A percentile compares a stretch with the other conserved stretches of the same genome.
Conservation (phyloP, 2,888 invertebrate genomes). For the Pollenia labialis region DNA sequence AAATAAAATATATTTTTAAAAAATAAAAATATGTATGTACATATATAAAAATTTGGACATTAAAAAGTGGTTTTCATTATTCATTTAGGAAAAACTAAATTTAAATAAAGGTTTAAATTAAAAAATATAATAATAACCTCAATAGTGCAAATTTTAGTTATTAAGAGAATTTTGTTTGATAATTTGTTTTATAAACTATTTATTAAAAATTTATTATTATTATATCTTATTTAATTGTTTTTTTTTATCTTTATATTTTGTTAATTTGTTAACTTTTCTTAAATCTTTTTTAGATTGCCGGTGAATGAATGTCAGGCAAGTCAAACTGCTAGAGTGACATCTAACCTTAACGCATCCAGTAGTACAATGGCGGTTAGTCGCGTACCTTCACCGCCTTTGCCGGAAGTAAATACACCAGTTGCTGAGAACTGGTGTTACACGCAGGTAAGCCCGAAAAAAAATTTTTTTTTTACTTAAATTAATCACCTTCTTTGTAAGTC, state of each 20-base stretch:
- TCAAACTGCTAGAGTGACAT: constrained; percentile 95
- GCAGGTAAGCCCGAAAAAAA: constrained; percentile 89
- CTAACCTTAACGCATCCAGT: constrained; percentile 91
- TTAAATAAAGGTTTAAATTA: no score
- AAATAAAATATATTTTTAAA: no score
- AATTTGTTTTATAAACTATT: background rate
- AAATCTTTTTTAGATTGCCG: constrained; percentile 88
- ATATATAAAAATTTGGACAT: no score
- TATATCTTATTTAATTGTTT: background rate
- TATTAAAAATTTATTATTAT: constrained; percentile 8
- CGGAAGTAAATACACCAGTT: constrained; percentile 98
- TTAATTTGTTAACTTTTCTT: constrained; percentile 72
- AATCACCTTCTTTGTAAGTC: background rate
- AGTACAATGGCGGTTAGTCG: constrained; percentile 98
- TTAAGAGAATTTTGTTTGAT: no score
- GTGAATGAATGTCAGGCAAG: constrained; percentile 91
- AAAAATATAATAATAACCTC: no score
- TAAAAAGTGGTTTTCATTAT: no score
- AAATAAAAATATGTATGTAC: no score
- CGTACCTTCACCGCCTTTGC: constrained; percentile 97
- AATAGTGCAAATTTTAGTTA: no score
- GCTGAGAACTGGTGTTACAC: constrained; percentile 99
- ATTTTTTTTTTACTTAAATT: background rate
- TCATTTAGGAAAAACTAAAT: no score
- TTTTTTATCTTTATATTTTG: background rate